Evolutionary conservation across 1,140 invertebrate species (phyloP).

Genomic region (Agrilus planipennis): DNA sequence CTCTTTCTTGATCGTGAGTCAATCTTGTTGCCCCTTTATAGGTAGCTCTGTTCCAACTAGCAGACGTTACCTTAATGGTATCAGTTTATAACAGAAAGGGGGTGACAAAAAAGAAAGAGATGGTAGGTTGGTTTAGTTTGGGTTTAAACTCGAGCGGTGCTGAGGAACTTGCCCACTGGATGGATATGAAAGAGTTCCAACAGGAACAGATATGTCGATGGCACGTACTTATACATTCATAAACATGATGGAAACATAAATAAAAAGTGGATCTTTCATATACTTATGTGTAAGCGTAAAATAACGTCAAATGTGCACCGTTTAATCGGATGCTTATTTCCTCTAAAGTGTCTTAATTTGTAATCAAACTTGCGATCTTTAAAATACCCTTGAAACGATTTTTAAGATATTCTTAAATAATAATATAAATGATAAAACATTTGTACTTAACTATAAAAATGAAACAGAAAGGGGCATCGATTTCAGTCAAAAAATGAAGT

Average conservation of each 20-base stretch:
- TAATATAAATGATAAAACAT: no score
- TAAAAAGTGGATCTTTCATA: neutral
- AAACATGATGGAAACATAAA: conserved; percentile 6
- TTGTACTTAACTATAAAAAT: no score
- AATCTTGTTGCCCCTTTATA: no score
- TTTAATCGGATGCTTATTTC: no score
- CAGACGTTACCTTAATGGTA: conserved; percentile 89
- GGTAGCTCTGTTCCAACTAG: conserved; percentile 89
- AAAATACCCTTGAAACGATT: no score
- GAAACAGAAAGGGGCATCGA: no score
- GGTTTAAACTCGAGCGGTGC: conserved; percentile 84
- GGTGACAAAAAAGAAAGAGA: conserved; percentile 86
- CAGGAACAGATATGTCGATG: conserved; percentile 62
- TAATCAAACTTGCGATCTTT: no score
- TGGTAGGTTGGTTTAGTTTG: conserved; percentile 91
- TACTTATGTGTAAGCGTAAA: neutral
- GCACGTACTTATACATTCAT: conserved; percentile 53
- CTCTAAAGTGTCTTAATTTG: no score
- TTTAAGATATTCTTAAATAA: no score
- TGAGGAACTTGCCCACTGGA: conserved; percentile 88
- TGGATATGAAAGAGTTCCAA: conserved; percentile 67
- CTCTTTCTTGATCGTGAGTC: no score
- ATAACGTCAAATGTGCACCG: no score
- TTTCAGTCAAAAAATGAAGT: no score
- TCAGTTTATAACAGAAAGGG: conserved; percentile 85